A percentile compares a stretch with the other conserved stretches of the same genome.
These are phyloP conservation scores for Carassius gibelio DNA, from an alignment of 2,113 vertebrate species.

Conservation along the genomic window DNA sequence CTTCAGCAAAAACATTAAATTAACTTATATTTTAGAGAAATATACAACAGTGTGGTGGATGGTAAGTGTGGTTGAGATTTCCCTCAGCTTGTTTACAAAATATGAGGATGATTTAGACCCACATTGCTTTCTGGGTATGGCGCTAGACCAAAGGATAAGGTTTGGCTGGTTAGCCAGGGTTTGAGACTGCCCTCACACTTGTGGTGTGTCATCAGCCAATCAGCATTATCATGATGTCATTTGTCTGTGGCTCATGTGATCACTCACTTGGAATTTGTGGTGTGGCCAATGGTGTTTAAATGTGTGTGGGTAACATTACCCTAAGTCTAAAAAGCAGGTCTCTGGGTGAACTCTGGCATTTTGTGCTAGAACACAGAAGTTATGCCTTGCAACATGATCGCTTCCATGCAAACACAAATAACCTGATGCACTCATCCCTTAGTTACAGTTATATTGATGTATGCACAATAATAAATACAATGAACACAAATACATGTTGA, in stretches of 20 bases:
- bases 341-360: constrained; percentile 32
- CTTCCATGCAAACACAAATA: background rate
- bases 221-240: background rate
- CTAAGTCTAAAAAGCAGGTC: background rate
- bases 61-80: background rate
- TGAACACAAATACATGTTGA: background rate
- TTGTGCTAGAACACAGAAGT: background rate
- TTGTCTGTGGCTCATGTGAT: background rate
- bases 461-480: background rate
- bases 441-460: background rate
- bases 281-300: background rate
- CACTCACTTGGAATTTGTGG: too few species aligned
- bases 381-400: background rate
- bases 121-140: background rate
- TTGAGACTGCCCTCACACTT: background rate
- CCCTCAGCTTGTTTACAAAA: background rate
- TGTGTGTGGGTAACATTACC: constrained; percentile 3
- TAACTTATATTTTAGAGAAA: background rate
- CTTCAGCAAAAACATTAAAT: background rate
- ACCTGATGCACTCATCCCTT: background rate
- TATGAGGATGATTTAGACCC: too few species aligned
- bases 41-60: background rate
- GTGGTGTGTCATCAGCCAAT: background rate
- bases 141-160: background rate
- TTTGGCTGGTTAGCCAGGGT: background rate